Evolutionary conservation across 2,888 invertebrate species (phyloP), one percentile per base, ranked within the genome.

Genomic region (Chloroclystis v-ata): DNA sequence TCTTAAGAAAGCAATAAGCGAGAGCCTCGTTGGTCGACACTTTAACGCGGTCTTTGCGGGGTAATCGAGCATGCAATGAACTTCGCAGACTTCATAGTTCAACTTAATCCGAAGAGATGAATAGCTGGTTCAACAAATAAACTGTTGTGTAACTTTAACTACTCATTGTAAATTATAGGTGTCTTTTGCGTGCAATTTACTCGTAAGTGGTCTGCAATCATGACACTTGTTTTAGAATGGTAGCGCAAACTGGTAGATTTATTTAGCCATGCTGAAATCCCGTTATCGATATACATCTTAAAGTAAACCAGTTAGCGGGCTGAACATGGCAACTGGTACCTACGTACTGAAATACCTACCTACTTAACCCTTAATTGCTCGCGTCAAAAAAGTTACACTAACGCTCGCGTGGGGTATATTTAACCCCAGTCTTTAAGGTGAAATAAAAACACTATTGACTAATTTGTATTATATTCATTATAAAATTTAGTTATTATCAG

Each of bases 51-150:
- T 49, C 61, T 65, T 65, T 63, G 57, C 54, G 57, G 57, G 59
- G 62, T 71, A 72, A 72, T 67, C 71, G 65, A 66, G 67, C 71
- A 58, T 70, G 60, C 63, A 61, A 61, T 58, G 50, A 63, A 61
- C 63, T 60, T 61, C 49, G 45, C 53, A 61, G 56, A 59, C 61
- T 61, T 61, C 47, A 46, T 52, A 60, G 54, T 54, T 53, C 54
- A 49, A 57, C 43, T 48, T 52, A 44, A 49, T 44, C 44, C 35
- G 30, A 44, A 47, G 45, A 43, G 45, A 43, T 49, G 30, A 49
- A 49, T 49, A 42, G 45, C 45, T 37, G 42, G 45, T 39, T 37
- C 39, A 37, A 28, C 35, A 43, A 43, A 33, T 43, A 35, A 49
- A 49, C 38, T 49, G 38, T 49, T 33, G 38, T 45, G 47, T 47